Percentiles rank a stretch among this genome's conserved stretches.
Evolutionary conservation across 2,888 invertebrate species (phyloP).

Genomic region (Iphiclides podalirius): DNA sequence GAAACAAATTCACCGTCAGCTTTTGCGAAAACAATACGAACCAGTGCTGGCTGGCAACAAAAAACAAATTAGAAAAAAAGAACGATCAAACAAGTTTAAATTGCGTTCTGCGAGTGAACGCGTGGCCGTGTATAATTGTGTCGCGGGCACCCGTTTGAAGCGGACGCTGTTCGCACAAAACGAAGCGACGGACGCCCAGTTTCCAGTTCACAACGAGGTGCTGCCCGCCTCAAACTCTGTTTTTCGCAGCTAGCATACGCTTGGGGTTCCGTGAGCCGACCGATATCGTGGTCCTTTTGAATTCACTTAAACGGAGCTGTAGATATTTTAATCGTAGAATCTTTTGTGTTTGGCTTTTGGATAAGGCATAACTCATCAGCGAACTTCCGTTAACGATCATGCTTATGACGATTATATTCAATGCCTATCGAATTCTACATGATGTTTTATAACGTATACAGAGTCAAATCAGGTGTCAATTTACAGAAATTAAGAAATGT

Average conservation of each 20-base stretch:
- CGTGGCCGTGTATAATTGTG: slow-evolving; percentile 24
- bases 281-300: no score
- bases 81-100: slow-evolving; percentile 23
- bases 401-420: no score
- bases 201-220: slow-evolving; percentile 17
- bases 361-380: no score
- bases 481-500: no score
- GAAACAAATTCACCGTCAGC: slow-evolving; percentile 10
- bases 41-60: slow-evolving; percentile 5
- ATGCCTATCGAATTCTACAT: no score
- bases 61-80: slow-evolving; percentile 8
- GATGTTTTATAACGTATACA: no score
- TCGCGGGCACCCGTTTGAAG: slow-evolving; percentile 19
- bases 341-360: no score
- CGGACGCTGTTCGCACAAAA: slow-evolving; percentile 20
- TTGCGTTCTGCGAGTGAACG: slow-evolving; percentile 22
- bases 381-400: no score
- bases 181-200: slow-evolving; percentile 16
- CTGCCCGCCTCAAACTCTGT: slow-evolving; percentile 13
- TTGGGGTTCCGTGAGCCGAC: slow-evolving; percentile 13
- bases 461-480: no score
- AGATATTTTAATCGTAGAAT: no score
- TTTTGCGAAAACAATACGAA: slow-evolving; percentile 17
- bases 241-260: not conserved
- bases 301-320: no score